These are phyloP conservation scores for Pectinophora gossypiella DNA, from an alignment of 1,140 invertebrate genomes.

Conservation along the genomic window DNA sequence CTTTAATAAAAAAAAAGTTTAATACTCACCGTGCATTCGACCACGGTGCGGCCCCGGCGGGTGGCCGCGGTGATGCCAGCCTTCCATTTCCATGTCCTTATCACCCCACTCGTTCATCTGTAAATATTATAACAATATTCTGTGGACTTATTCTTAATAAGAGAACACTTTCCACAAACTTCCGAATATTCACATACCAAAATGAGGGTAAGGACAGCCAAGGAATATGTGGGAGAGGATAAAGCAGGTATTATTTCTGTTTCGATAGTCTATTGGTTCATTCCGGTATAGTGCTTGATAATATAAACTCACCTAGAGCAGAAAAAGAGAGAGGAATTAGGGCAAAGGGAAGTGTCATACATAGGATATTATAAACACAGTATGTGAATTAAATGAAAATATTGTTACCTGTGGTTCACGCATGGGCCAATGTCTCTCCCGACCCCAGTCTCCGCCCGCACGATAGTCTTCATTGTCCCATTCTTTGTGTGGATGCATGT, in stretches of 20 bases:
- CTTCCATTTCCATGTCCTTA: conserved; percentile 59
- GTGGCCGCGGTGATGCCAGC: conserved; percentile 64
- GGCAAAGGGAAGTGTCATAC: background rate
- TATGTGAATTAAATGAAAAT: background rate
- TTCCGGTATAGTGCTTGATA: conserved; percentile 50
- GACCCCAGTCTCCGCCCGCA: conserved; percentile 59
- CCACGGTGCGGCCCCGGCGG: conserved; percentile 48
- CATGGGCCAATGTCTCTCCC: conserved; percentile 68
- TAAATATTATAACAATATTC: conserved; percentile 16
- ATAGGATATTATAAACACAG: too few relatives aligned
- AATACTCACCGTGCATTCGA: conserved; percentile 43
- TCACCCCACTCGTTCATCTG: conserved; percentile 70
- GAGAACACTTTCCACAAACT: conserved; percentile 3
- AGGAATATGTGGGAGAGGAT: conserved; percentile 70
- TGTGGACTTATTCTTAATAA: background rate
- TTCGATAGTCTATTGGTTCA: conserved; percentile 61
- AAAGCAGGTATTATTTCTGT: conserved; percentile 48
- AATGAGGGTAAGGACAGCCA: conserved; percentile 66
- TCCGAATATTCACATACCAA: conserved; percentile 43
- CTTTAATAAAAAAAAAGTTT: background rate
- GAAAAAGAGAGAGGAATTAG: conserved; percentile 18
- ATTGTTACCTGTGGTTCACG: conserved; percentile 60
- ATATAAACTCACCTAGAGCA: conserved; percentile 51
- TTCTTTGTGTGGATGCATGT: conserved; percentile 70
- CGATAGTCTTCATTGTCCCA: conserved; percentile 74